phyloP scores from a whole-genome alignment of 2,113 vertebrate species.

The Pao palembangensis region DNA sequence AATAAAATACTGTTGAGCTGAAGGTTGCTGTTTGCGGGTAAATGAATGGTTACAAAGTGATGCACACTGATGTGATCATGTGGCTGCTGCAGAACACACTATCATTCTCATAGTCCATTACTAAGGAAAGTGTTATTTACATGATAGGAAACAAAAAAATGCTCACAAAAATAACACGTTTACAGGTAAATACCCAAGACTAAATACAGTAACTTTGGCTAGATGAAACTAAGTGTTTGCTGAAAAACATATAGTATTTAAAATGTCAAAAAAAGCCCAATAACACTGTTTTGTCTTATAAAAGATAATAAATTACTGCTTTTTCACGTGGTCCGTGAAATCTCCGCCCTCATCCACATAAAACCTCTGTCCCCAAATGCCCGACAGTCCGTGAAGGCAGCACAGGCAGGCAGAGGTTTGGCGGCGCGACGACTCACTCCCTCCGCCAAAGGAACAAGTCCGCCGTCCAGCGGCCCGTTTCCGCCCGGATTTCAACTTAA shows the following conservation, averaged over 20 bases:
- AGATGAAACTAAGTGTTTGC: too few species aligned
- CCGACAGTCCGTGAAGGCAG: constrained; percentile 44
- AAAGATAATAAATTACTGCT: too few species aligned
- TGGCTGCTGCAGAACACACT: neutral
- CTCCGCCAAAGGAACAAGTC: constrained; percentile 1
- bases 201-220: too few species aligned
- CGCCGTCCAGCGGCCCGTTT: neutral
- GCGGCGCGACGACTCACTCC: neutral
- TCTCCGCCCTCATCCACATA: constrained; percentile 8
- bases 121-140: too few species aligned
- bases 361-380: neutral
- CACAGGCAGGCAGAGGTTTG: constrained; percentile 24
- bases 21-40: constrained; percentile 15
- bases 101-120: too few species aligned
- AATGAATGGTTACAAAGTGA: neutral
- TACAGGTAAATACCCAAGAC: too few species aligned
- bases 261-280: too few species aligned
- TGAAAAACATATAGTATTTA: too few species aligned
- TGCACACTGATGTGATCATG: too few species aligned
- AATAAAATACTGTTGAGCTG: constrained; percentile 31
- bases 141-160: too few species aligned
- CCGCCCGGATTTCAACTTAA: neutral
- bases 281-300: too few species aligned
- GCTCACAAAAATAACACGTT: too few species aligned
- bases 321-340: constrained; percentile 19